phyloP scores from a whole-genome alignment of 2,888 invertebrate genomes.

The Brenthis hecate region DNA sequence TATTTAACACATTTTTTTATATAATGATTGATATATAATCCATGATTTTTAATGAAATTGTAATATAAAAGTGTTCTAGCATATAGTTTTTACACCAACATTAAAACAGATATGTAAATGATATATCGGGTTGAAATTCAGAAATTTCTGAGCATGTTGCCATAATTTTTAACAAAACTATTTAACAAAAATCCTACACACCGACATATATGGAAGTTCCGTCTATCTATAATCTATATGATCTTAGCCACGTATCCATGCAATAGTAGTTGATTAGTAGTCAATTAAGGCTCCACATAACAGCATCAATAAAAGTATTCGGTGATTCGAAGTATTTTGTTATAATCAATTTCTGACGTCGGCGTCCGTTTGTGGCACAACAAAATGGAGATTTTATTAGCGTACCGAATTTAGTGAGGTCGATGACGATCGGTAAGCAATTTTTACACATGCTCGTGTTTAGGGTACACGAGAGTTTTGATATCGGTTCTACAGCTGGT shows the following conservation, averaged over 20 bases:
- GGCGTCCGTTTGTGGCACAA: constrained; percentile 74
- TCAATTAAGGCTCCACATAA: constrained; percentile 78
- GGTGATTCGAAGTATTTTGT: constrained; percentile 79
- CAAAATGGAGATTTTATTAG: constrained; percentile 75
- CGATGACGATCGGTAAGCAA: constrained; percentile 47
- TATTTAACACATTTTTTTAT: too few species aligned
- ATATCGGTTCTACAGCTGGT: too few species aligned
- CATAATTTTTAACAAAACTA: neutral
- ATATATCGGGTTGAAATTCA: neutral
- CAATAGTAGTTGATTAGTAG: constrained; percentile 49
- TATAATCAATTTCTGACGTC: constrained; percentile 79
- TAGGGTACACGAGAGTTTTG: constrained; percentile 10
- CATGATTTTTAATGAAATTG: too few species aligned
- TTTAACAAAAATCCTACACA: neutral
- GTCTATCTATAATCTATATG: constrained; percentile 13
- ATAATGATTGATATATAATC: too few species aligned
- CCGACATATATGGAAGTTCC: constrained; percentile 7
- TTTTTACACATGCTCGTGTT: constrained; percentile 36
- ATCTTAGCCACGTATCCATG: constrained; percentile 20
- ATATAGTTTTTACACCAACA: neutral
- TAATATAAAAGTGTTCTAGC: too few species aligned
- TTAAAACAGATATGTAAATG: neutral
- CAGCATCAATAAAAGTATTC: constrained; percentile 77
- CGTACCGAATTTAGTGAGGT: constrained; percentile 79
- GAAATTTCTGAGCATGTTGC: neutral